Evolutionary conservation across 2,113 vertebrate genomes (phyloP), one percentile per base, ranked within the genome.

Genomic region (Genyomyrus donnyi): DNA sequence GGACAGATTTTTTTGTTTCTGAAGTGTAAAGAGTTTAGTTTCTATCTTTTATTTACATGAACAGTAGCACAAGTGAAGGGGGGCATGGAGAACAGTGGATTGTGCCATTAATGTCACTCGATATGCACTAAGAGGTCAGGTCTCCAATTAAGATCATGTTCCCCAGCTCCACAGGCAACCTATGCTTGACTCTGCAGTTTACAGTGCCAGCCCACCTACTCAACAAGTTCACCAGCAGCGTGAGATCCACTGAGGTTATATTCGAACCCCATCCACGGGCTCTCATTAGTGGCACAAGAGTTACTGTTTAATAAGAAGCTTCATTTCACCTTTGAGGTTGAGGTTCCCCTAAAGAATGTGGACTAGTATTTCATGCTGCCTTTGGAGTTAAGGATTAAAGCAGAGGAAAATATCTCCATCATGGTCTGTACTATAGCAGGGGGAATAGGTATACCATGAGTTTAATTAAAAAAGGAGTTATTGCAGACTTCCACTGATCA

Each of bases 381-480:
- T 35, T 66, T 21, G 27, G 48, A 45, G 46, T 35, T 74, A 66
- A 21, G 48, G 31, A 52, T 24, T 56, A 9, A 42, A 5, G 1
- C 17, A 49, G 66, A 83, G 45, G 7, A 24, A n/a, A 74, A 11
- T 87, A n/a, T 49, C 84, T 87, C 8, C 24, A 19, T n/a, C 49
- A 1, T 52, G 11, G 46, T 48, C 5, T 11, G 27, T 50, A 39
- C 31, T 31, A 21, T 48, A 56, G 46, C 84, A 49, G 48, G 19
- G 84, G 42, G 83, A 49, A n/a, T 27, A n/a, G 83, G 15, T 42
- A 24, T n/a, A 50, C 10, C 48, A 86, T 46, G 66, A 39, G 19
- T 90, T 80, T 91, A 46, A 91, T 92, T 91, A 87, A 91, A 87
- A 88, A 87, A 85, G 88, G 58, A 89, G 35, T 89, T 89, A 91